A percentile compares a stretch with the other conserved stretches of the same genome.
Conservation (phyloP, 92 coral and sea anemone genomes). For the Isaurus tuberculatus region DNA sequence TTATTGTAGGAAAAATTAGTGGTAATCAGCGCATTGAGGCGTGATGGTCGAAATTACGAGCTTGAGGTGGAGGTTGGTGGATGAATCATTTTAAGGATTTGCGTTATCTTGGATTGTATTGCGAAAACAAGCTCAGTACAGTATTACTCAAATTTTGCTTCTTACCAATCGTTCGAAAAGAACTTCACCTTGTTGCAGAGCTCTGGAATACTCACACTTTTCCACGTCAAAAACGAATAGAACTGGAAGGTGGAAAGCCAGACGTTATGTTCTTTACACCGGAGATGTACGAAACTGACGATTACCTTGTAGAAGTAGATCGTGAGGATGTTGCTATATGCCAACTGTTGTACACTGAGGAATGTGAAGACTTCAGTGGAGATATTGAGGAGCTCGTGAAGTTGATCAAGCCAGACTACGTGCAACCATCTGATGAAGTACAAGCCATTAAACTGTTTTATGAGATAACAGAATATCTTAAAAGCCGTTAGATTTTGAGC, state of each 20-base stretch:
- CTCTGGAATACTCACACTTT: conserved; percentile 70
- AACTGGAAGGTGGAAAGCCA: conserved; percentile 65
- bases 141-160: conserved; percentile 66
- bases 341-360: conserved; percentile 50
- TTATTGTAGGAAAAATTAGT: conserved; percentile 58
- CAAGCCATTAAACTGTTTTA: conserved; percentile 42
- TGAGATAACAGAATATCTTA: conserved; percentile 23
- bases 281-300: conserved; percentile 36
- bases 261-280: conserved; percentile 64
- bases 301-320: conserved; percentile 54
- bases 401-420: conserved; percentile 40
- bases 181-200: conserved; percentile 62
- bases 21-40: conserved; percentile 67
- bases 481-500: neutral
- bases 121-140: conserved; percentile 17
- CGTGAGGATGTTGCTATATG: conserved; percentile 57
- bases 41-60: conserved; percentile 61
- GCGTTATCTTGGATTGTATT: conserved; percentile 52
- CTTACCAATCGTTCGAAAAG: conserved; percentile 51
- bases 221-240: conserved; percentile 50
- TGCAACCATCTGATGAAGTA: conserved; percentile 40
- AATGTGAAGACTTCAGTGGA: conserved; percentile 33
- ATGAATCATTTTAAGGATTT: conserved; percentile 59
- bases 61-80: conserved; percentile 69
- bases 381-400: conserved; percentile 53